A percentile compares a stretch with the other conserved stretches of the same genome.
Evolutionary conservation across 2,113 vertebrate species (phyloP).

Genomic region (Zeus faber): DNA sequence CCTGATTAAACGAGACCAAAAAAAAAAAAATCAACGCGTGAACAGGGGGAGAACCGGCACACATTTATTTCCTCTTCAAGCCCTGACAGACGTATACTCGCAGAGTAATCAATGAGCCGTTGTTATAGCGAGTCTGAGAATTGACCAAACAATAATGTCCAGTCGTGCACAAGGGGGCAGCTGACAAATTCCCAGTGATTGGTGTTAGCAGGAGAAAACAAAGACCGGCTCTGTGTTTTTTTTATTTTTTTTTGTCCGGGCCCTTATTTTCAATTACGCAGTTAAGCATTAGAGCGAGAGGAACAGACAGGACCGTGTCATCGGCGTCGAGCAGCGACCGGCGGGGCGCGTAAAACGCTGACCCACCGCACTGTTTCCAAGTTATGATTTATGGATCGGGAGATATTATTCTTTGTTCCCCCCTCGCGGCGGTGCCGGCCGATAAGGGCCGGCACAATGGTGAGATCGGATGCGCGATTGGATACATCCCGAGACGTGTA

Average conservation of each 20-base stretch:
- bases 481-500: slow-evolving; percentile 55
- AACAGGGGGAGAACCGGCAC: background rate
- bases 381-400: slow-evolving; percentile 74
- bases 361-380: slow-evolving; percentile 59
- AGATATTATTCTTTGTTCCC: slow-evolving; percentile 67
- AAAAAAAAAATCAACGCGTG: too few relatives aligned
- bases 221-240: background rate
- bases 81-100: background rate
- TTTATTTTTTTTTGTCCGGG: slow-evolving; percentile 2
- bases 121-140: background rate
- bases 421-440: slow-evolving; percentile 46
- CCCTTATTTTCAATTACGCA: slow-evolving; percentile 15
- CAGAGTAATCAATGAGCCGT: slow-evolving; percentile 1
- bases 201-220: slow-evolving; percentile 12
- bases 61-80: background rate
- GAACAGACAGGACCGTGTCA: background rate
- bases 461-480: slow-evolving; percentile 73
- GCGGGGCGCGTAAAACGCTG: slow-evolving; percentile 40
- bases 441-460: slow-evolving; percentile 74
- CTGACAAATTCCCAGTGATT: slow-evolving; percentile 16
- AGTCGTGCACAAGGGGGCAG: slow-evolving; percentile 2
- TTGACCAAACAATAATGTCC: slow-evolving; percentile 8
- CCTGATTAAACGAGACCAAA: too few relatives aligned
- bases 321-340: slow-evolving; percentile 34
- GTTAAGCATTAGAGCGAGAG: background rate